Conservation (phyloP, 2,797 vertebrate species). For the Leuciscus waleckii region DNA sequence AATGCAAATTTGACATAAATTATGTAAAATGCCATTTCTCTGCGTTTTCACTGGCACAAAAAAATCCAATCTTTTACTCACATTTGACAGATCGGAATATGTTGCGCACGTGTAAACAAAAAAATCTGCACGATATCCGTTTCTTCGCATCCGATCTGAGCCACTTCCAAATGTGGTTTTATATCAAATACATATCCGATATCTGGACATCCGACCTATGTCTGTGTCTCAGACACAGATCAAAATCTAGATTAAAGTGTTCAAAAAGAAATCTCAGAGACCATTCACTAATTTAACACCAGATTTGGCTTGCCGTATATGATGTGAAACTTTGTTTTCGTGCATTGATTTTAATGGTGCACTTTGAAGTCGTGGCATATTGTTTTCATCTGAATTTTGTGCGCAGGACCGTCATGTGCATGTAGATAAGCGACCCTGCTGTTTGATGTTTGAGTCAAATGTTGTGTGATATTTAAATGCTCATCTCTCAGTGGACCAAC, state of each 20-base stretch:
- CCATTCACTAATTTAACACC: not conserved
- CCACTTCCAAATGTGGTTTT: no score
- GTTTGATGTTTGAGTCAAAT: conserved; percentile 25
- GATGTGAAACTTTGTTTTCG: not conserved
- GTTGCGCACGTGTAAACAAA: no score
- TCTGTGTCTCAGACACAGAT: not conserved
- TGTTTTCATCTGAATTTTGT: not conserved
- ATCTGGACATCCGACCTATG: no score
- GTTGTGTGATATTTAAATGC: conserved; percentile 27
- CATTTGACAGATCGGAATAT: no score
- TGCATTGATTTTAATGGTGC: not conserved
- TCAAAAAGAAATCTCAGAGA: not conserved
- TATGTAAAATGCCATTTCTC: not conserved
- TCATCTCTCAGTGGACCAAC: conserved; percentile 3
- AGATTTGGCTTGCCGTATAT: not conserved
- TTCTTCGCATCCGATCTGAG: no score
- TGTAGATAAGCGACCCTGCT: not conserved
- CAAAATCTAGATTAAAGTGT: not conserved
- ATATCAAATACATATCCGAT: no score
- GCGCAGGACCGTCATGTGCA: not conserved
- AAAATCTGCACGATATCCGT: no score
- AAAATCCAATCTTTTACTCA: no score
- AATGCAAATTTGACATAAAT: not conserved
- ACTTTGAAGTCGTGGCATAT: not conserved
- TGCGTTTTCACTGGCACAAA: no score